Evolutionary conservation across 1,140 invertebrate species (phyloP), one percentile per base, ranked within the genome.

Genomic region (Rhopalosiphum maidis): DNA sequence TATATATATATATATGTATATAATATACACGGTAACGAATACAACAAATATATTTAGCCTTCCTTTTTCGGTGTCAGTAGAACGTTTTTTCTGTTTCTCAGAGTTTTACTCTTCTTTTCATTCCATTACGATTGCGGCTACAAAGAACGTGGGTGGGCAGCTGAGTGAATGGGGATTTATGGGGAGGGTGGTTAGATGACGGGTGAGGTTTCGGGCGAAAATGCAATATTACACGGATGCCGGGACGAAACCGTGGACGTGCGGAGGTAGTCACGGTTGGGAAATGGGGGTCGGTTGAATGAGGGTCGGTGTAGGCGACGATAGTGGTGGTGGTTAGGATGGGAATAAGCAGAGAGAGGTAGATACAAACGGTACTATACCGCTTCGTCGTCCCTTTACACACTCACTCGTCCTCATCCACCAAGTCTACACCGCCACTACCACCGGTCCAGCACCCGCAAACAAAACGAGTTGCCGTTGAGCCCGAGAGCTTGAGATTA

Each of bases 401-500:
- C 22, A 7, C 46, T 30, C 86, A 37, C 21, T 37, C 87, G 7
- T 48, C 21, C 48, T 89, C n/a, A 22, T 51, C 87, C 43, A 2
- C 46, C 46, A n/a, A 23, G 85, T 86, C 85, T 21, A 77, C 85
- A 46, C 43, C 46, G 15, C 48, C 86, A 35, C 86, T 46, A n/a
- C 86, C 86, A 30, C 86, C 86, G 46, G 86, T 51, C 86, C 85
- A 43, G 85, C 41, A 46, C 85, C 86, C 46, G 87, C 87, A 89
- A 89, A 89, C 87, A 89, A 89, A 89, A 89, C 87, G 87, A 89
- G 87, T 89, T 86, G 46, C 87, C 30, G 87, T 51, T 60, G 88
- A 90, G 88, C 88, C 88, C 35, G 91, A 85, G 48, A 93, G 91
- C 77, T 68, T 25, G 82, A 93, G 91, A 93, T 93, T 93, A 93